phyloP scores from a whole-genome alignment of 64 coral and sea anemone species.

The Dendrophyllia cribrosa region DNA sequence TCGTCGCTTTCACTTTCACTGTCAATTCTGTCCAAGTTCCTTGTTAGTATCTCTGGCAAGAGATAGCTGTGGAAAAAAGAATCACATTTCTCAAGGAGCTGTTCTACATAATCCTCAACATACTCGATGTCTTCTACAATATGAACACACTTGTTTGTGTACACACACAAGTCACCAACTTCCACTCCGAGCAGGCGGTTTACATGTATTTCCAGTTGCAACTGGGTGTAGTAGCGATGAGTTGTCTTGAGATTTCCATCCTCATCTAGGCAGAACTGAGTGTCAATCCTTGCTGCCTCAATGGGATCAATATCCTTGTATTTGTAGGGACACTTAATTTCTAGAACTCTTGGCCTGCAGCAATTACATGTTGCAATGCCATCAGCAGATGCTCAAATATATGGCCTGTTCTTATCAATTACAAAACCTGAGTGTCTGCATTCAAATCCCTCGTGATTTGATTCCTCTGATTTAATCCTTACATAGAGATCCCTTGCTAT shows the following conservation, averaged over 20 bases:
- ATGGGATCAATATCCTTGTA: slow-evolving; percentile 13
- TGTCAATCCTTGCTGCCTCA: slow-evolving; percentile 33
- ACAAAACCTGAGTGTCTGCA: slow-evolving; percentile 52
- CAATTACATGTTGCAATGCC: slow-evolving; percentile 53
- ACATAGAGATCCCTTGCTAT: slow-evolving; percentile 39
- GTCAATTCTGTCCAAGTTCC: background rate
- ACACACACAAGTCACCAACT: slow-evolving; percentile 33
- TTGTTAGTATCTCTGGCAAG: slow-evolving; percentile 47
- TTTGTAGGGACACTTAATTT: slow-evolving; percentile 58
- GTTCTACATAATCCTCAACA: background rate
- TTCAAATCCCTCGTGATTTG: background rate
- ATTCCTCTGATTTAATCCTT: background rate
- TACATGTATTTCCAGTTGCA: slow-evolving; percentile 62
- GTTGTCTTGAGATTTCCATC: slow-evolving; percentile 45
- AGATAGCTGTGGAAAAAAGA: slow-evolving; percentile 17
- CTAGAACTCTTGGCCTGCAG: slow-evolving; percentile 37
- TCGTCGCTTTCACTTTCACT: background rate
- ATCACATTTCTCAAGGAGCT: slow-evolving; percentile 8
- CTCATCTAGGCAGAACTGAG: slow-evolving; percentile 35
- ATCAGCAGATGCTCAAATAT: slow-evolving; percentile 51
- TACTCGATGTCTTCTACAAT: slow-evolving; percentile 43
- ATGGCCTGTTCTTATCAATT: slow-evolving; percentile 10
- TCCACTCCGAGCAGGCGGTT: slow-evolving; percentile 16
- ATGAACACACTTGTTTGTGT: slow-evolving; percentile 2
- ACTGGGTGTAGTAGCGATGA: slow-evolving; percentile 60